Base-by-base conservation (phyloP, 2,888 invertebrate genomes). In the Hoplodrina ambigua region DNA sequence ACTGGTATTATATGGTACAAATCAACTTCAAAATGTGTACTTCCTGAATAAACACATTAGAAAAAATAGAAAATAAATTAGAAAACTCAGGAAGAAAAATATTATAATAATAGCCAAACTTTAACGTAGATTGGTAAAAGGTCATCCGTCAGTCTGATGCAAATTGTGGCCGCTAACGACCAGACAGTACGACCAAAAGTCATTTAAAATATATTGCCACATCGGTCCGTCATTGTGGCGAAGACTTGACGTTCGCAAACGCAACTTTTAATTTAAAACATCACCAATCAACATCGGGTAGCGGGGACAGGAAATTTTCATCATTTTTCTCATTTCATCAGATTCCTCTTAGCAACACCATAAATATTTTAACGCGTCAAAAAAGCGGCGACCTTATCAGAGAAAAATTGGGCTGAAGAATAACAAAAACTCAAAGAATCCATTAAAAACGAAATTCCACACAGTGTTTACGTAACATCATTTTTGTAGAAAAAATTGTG, bases 381-480 rank as follows among this genome's bases (percentile, higher is more conserved):
- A 76, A 33, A 25, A 57, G 19, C 49, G n/a, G 58, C 65, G 57
- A 69, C 60, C 56, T 58, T 68, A 76, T 72, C 67, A 63, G 33
- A 50, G 66, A 72, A 69, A 69, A 77, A 59, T 15, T 44, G 53
- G 57, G 20, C 65, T 50, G 13, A 59, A 46, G 19, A 69, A 75
- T 83, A 64, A 69, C 67, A 75, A 75, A 69, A 76, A 59, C 55
- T 70, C 60, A 33, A 72, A 70, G 65, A 70, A 74, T 74, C 69
- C 69, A 74, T 71, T 72, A 72, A 67, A 81, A 58, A 50, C 30
- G 49, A 71, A 75, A 72, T 81, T 56, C 72, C 70, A 53, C 76
- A 69, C 79, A 70, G 63, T 85, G 80, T 85, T 87, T 85, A 75
- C 76, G 77, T 66, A 84, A 79, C 79, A 81, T 78, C 65, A 78